Conservation (phyloP, 2,113 vertebrate genomes). For the Petromus typicus region DNA sequence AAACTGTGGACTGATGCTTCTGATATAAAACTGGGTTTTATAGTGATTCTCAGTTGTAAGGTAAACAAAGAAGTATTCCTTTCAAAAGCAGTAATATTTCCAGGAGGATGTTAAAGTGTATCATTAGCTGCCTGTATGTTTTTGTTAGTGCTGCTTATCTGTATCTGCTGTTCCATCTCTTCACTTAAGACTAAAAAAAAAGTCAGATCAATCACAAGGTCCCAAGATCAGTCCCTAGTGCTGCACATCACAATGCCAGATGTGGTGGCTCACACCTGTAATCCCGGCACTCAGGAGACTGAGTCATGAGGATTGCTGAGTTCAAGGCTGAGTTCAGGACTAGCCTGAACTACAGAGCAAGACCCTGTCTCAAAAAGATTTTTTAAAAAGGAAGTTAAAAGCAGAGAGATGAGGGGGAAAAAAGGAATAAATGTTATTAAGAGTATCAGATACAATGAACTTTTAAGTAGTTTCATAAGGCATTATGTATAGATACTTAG, state of each 20-base stretch:
- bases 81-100: background rate
- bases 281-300: too few species aligned
- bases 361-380: too few species aligned
- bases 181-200: slow-evolving; percentile 27
- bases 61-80: slow-evolving; percentile 30
- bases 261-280: too few species aligned
- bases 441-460: background rate
- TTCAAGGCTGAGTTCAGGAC: too few species aligned
- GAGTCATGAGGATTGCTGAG: too few species aligned
- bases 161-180: background rate
- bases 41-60: slow-evolving; percentile 7
- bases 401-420: background rate
- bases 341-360: too few species aligned
- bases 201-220: background rate
- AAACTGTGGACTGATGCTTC: background rate
- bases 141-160: slow-evolving; percentile 52
- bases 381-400: background rate
- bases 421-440: slow-evolving; percentile 16
- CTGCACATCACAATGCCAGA: too few species aligned
- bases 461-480: slow-evolving; percentile 35
- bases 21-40: background rate
- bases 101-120: background rate
- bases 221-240: too few species aligned
- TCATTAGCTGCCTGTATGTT: background rate
- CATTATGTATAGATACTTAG: background rate